Evolutionary conservation across 2,888 invertebrate species (phyloP), one percentile per base, ranked within the genome.

Genomic region (Pammene aurita): DNA sequence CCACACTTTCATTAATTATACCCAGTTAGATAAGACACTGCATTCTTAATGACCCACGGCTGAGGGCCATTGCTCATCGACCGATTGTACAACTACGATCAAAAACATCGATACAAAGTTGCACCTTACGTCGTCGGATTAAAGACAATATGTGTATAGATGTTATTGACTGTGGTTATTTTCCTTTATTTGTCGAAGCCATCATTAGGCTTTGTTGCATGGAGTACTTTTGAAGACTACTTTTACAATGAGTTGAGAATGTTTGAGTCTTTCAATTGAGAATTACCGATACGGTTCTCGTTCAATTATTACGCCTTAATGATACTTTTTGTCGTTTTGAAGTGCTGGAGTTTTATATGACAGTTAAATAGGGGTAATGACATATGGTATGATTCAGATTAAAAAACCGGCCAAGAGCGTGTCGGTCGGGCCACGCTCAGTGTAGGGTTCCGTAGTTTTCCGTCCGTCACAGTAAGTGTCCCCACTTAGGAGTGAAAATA

Each of bases 1-100:
- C 86, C 80, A 84, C 87, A 84, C 86, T 90, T 91, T 87, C 92
- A 92, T 92, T 92, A 92, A 92, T 92, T 92, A 92, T 92, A 85
- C 88, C 84, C 79, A 87, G 83, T 89, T 90, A 92, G 92, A 92
- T 92, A 92, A 92, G 90, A 90, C 88, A 88, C 87, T 87, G 89
- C 86, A 87, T 90, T 85, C 86, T 87, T 92, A 91, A 92, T 92
- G 91, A 90, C 88, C 81, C 77, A 75, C 77, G 71, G 84, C 78
- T 83, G 79, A 78, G 82, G 82, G 81, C 82, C 87, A 90, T 90
- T 87, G 85, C 89, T 91, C 90, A 91, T 88, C 84, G 84, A 84
- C 84, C 84, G 85, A 86, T 80, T 80, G 76, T 77, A 38, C 11
- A 56, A 6, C 54, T 38, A 16, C 7, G n/a, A 0, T 34, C 38